Conservation (phyloP, 2,113 vertebrate species). For the Grus americana region DNA sequence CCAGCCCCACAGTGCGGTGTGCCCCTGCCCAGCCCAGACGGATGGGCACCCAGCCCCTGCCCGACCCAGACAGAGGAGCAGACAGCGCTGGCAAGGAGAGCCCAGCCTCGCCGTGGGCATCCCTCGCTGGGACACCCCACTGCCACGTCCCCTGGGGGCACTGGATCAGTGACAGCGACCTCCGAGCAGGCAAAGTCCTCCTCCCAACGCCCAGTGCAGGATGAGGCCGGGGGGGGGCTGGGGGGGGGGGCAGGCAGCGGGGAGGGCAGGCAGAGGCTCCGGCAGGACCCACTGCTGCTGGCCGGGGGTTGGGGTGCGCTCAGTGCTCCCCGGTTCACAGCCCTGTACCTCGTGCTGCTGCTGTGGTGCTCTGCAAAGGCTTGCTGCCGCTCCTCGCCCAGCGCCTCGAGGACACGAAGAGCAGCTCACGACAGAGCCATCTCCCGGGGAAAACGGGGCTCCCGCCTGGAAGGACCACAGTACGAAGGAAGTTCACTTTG, state of each 20-base stretch:
- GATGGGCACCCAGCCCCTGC: neutral
- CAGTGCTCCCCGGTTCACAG: neutral
- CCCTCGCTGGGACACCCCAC: neutral
- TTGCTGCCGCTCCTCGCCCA: fast-evolving
- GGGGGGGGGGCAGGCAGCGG: no score
- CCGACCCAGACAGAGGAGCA: fast-evolving
- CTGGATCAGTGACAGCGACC: fast-evolving
- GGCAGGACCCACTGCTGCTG: neutral
- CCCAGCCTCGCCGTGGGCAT: neutral
- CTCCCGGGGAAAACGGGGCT: fast-evolving
- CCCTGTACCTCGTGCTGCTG: fast-evolving
- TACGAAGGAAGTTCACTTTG: fast-evolving
- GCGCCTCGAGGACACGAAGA: fast-evolving
- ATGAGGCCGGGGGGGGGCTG: neutral
- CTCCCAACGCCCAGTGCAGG: fast-evolving
- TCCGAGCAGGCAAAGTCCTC: neutral
- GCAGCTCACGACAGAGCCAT: neutral
- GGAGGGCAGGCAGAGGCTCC: neutral
- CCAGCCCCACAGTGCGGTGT: fast-evolving
- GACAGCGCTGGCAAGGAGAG: neutral
- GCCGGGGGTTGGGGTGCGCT: no score
- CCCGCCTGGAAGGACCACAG: neutral
- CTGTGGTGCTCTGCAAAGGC: fast-evolving
- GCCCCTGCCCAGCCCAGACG: neutral
- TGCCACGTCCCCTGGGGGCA: fast-evolving